These are phyloP conservation scores for Lasioglossum leucozonium DNA, from an alignment of 2,888 invertebrate species.

Conservation along the genomic window DNA sequence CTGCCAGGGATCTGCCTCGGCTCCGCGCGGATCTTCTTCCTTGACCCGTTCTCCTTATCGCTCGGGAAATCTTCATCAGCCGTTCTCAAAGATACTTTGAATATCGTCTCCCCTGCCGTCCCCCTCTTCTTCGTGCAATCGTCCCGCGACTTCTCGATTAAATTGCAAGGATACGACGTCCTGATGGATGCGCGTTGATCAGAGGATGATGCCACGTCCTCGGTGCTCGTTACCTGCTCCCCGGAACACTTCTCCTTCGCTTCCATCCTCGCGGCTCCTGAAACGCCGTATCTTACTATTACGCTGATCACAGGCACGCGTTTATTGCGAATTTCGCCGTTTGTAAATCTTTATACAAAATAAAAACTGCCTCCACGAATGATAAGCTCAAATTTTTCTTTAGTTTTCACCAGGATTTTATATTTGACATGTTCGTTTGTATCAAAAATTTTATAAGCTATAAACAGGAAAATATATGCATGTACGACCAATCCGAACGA, in stretches of 20 bases:
- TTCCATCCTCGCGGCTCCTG: constrained; percentile 39
- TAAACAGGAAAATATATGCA: neutral
- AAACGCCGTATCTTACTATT: neutral
- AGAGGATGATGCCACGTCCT: neutral
- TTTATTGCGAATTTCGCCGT: neutral
- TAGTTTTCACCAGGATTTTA: neutral
- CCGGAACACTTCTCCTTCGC: neutral
- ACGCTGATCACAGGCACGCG: neutral
- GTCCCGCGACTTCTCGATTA: constrained; percentile 9
- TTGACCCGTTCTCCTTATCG: constrained; percentile 57
- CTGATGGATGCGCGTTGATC: neutral
- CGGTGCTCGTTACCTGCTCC: constrained; percentile 7
- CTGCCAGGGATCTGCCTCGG: constrained; percentile 63
- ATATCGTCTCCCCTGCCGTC: constrained; percentile 5
- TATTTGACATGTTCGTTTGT: neutral
- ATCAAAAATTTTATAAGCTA: neutral
- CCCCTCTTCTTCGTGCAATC: constrained; percentile 17
- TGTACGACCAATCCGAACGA: neutral
- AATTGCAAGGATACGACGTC: neutral
- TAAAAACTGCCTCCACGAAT: neutral
- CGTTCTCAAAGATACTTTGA: constrained; percentile 30
- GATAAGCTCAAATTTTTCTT: neutral
- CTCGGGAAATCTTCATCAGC: constrained; percentile 33
- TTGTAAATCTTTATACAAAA: neutral
- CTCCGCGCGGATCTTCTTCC: constrained; percentile 72